Evolutionary conservation across 2,113 vertebrate genomes (phyloP), one percentile per base, ranked within the genome.

Genomic region (Prunella fulvescens): DNA sequence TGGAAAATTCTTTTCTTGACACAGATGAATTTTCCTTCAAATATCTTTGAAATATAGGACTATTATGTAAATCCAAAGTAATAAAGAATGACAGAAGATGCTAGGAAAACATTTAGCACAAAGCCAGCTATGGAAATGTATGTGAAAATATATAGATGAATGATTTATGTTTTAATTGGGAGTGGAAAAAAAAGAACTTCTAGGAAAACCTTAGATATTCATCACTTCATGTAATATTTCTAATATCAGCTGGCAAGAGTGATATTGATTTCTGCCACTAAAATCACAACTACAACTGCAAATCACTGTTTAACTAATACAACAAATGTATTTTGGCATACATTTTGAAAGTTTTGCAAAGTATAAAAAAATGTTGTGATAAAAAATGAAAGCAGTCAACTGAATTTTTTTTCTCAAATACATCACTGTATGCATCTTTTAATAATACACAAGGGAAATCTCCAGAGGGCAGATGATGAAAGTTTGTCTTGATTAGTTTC

Each of bases 11-110:
- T 90, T 85, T 64, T 29, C 70, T 53, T 92, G 79, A 85, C 48
- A 69, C 24, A 60, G 71, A 95, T 77, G 10, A 67, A 70, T 88
- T 90, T 86, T 86, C 44, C 37, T 76, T 93, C 79, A 90, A 72
- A 88, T 88, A 85, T 79, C 14, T 86, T 72, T 88, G 86, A 95
- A 86, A 88, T 94, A 80, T 60, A 67, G 18, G 48, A 44, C 57
- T 88, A 67, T 85, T 93, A 88, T 90, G 66, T 51, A 93, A 90
- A 96, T 86, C 10, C 28, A 47, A 72, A 60, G 76, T 39, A 95
- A 92, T 95, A 90, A 95, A 95, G 47, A 82, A 76, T 80, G 76
- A 92, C n/a, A 54, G 22, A 88, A 76, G 53, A 80, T 65, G 48
- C 31, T 74, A 87, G 8, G 25, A 50, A 57, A 94, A 88, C 18